Base-by-base conservation (phyloP, 2,797 vertebrate species). In the Arrhamphus sclerolepis region DNA sequence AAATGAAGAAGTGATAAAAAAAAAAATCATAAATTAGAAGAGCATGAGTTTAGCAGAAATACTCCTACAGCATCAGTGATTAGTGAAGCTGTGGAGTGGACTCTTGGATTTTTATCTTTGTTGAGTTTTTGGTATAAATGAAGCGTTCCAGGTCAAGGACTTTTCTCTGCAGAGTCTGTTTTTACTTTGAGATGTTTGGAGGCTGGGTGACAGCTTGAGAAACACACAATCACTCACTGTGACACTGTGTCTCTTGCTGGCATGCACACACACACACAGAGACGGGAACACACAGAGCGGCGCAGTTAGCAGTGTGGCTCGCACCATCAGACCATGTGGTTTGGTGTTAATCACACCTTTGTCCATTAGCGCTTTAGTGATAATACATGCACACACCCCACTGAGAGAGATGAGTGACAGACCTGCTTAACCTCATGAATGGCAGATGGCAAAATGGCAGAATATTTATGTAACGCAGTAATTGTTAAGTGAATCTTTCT, bases 301-400 rank as follows among this genome's bases (percentile, higher is more conserved):
- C 48, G 72, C 55, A 51, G 72, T 80, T 74, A 67, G 55, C 77
- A 72, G 74, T 57, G 72, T 76, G 75, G 77, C 79, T 81, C 24
- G n/a, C 82, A 77, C 81, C 49, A 51, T 80, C 72, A 77, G 70
- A 77, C 67, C 84, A 87, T 80, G 82, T 81, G 83, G 51, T 74
- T 46, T 62, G 41, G 81, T 81, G 87, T 87, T 89, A 88, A 89
- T 89, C 87, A 89, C 88, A 89, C 87, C 79, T 87, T 57, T 77
- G 74, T 74, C 71, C 80, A 90, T 89, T 89, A 90, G 63, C 85
- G 79, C 85, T 75, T 72, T 51, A 79, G 65, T 69, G 70, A 75
- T 67, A 80, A 38, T 46, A 18, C 51, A 42, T 39, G 56, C 55
- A 62, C 49, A 62, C 56, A 53, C 21, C 2, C 17, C 13, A 14